Evolutionary conservation across 2,797 vertebrate genomes (phyloP).

Genomic region (Centropyge bicolor): DNA sequence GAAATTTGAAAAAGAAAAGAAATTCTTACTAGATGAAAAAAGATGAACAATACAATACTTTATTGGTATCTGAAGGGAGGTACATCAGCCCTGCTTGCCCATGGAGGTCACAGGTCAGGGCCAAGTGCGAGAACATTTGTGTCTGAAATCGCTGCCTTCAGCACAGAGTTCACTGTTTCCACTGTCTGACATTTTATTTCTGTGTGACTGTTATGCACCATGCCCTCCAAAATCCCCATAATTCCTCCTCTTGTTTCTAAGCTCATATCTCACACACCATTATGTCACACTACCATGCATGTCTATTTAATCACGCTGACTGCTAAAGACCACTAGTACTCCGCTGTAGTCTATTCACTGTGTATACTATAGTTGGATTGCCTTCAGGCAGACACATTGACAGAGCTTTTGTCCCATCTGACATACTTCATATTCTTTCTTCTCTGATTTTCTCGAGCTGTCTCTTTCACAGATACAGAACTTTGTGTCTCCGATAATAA

Average conservation of each 20-base stretch:
- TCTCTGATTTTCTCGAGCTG: constrained; percentile 24
- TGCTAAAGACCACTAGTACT: constrained; percentile 17
- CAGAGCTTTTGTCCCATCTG: constrained; percentile 17
- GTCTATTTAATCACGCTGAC: constrained; percentile 13
- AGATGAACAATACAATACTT: not conserved
- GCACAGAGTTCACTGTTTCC: not conserved
- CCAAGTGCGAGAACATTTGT: not conserved
- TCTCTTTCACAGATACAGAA: constrained; percentile 33
- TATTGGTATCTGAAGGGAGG: not conserved
- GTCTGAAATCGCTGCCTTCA: not conserved
- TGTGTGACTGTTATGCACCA: not conserved
- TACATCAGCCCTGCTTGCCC: not conserved
- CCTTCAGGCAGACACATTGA: constrained; percentile 15
- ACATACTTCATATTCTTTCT: constrained; percentile 7
- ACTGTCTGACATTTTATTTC: not conserved
- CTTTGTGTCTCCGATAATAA: constrained; percentile 40
- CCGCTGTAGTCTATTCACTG: constrained; percentile 10
- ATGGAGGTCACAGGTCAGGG: not conserved
- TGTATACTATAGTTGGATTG: constrained; percentile 22
- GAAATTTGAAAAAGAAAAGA: not conserved
- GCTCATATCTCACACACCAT: constrained; percentile 3
- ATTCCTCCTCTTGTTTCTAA: not conserved
- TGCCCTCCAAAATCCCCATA: not conserved
- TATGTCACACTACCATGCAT: constrained; percentile 18
- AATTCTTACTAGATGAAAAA: not conserved